Percentiles rank a stretch among this genome's conserved stretches.
Conservation (phyloP, 1,140 invertebrate species). For the Drosophila hydei region DNA sequence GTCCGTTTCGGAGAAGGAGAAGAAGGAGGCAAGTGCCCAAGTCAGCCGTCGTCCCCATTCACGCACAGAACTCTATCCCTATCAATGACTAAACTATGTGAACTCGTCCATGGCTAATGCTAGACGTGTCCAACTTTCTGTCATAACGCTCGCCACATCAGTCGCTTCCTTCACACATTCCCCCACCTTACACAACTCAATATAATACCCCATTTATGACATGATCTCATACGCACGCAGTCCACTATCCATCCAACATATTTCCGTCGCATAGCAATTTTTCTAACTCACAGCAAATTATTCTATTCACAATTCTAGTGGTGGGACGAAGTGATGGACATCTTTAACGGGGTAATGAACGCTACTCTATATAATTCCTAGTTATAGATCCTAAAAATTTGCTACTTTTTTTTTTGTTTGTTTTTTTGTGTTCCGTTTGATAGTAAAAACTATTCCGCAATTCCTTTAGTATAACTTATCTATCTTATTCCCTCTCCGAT, state of each 20-base stretch:
- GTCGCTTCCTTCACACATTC: slow-evolving; percentile 1
- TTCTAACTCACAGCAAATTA: slow-evolving; percentile 77
- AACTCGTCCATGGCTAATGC: slow-evolving; percentile 13
- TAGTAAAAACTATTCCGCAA: slow-evolving; percentile 2
- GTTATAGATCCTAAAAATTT: slow-evolving; percentile 45
- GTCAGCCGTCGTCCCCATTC: not conserved
- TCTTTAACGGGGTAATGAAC: slow-evolving; percentile 94
- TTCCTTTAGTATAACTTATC: slow-evolving; percentile 4
- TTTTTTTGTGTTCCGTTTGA: slow-evolving; percentile 39
- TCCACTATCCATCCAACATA: slow-evolving; percentile 1
- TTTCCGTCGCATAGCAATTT: slow-evolving; percentile 35
- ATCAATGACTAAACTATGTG: slow-evolving; percentile 27
- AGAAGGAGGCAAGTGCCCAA: slow-evolving; percentile 89
- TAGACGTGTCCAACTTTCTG: slow-evolving; percentile 1
- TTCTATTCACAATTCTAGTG: slow-evolving; percentile 89
- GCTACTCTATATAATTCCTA: slow-evolving; percentile 59
- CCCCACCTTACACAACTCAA: no score
- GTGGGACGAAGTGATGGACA: slow-evolving; percentile 97
- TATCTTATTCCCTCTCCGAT: slow-evolving; percentile 19
- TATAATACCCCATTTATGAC: slow-evolving; percentile 24
- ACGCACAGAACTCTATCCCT: slow-evolving; percentile 25
- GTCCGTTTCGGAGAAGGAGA: slow-evolving; percentile 94
- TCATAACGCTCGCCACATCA: no score
- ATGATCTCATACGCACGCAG: slow-evolving; percentile 25
- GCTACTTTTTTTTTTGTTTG: slow-evolving; percentile 72